Percentiles rank a stretch among this genome's conserved stretches.
These are phyloP conservation scores for Microcebus lehilahytsara DNA, from an alignment of 2,113 vertebrate genomes.

Conservation along the genomic window DNA sequence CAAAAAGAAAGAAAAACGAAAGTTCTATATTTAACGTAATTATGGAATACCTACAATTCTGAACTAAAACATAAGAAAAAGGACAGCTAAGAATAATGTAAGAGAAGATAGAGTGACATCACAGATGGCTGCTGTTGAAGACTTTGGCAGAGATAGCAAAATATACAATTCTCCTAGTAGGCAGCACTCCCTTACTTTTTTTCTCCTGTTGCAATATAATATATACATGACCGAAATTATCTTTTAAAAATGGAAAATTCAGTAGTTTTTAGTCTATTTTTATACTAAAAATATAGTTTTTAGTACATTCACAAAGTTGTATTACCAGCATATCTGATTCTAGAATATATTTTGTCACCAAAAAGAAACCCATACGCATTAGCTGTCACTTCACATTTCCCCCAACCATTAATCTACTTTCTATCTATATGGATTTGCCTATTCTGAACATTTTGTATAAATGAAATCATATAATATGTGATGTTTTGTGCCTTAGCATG, in stretches of 20 bases:
- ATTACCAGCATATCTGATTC: neutral
- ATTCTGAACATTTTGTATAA: neutral
- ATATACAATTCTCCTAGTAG: neutral
- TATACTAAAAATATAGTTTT: neutral
- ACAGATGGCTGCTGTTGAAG: neutral
- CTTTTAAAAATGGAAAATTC: neutral
- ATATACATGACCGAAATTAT: neutral
- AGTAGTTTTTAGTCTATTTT: neutral
- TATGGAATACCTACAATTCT: neutral
- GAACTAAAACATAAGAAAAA: neutral
- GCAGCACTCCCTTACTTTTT: neutral
- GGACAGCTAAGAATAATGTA: neutral
- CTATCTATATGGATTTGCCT: neutral
- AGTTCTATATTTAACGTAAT: neutral
- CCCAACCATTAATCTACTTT: neutral
- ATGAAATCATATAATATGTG: neutral
- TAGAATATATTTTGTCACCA: neutral
- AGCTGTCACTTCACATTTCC: neutral
- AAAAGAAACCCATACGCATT: neutral
- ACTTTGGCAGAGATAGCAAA: neutral
- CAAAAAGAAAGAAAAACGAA: neutral
- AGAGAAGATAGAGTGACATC: neutral
- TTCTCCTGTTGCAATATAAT: neutral
- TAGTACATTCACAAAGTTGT: neutral
- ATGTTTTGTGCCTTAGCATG: neutral